phyloP scores from a whole-genome alignment of 2,113 vertebrate species.

The Vulpes lagopus region DNA sequence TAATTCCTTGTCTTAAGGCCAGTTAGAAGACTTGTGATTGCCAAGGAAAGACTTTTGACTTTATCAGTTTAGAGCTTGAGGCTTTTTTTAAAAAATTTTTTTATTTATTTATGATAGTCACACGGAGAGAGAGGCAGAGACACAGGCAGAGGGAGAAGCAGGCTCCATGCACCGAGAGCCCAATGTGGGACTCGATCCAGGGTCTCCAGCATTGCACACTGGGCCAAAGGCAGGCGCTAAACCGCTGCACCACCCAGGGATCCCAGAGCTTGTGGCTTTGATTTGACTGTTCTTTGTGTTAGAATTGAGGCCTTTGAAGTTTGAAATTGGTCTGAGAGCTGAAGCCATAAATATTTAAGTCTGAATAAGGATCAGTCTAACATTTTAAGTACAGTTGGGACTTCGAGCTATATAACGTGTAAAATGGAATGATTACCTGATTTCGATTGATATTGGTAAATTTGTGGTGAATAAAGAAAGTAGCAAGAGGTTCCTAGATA shows the following conservation, averaged over 20 bases:
- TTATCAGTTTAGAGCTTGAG: conserved; percentile 40
- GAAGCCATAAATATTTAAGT: conserved; percentile 11
- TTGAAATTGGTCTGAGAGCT: conserved; percentile 8
- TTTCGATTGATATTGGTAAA: background rate
- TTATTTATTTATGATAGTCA: too few relatives aligned
- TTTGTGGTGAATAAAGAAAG: conserved; percentile 34
- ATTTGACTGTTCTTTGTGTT: conserved; percentile 8
- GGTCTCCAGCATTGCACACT: too few relatives aligned
- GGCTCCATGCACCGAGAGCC: too few relatives aligned
- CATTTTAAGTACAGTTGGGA: conserved; percentile 12
- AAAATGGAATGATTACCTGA: background rate
- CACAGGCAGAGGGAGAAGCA: too few relatives aligned
- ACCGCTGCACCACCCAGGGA: too few relatives aligned
- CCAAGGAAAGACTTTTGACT: conserved; percentile 26
- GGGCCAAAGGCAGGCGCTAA: too few relatives aligned
- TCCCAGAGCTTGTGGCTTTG: conserved; percentile 29
- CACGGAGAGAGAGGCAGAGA: too few relatives aligned
- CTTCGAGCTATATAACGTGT: background rate
- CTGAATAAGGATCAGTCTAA: background rate
- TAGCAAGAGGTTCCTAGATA: background rate
- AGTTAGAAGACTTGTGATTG: conserved; percentile 9
- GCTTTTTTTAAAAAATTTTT: background rate
- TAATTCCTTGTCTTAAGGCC: conserved; percentile 29
- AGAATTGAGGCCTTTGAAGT: conserved; percentile 25
- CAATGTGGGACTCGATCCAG: too few relatives aligned